Conservation (phyloP, 1,140 invertebrate genomes). For the Zelostemma sp. region DNA sequence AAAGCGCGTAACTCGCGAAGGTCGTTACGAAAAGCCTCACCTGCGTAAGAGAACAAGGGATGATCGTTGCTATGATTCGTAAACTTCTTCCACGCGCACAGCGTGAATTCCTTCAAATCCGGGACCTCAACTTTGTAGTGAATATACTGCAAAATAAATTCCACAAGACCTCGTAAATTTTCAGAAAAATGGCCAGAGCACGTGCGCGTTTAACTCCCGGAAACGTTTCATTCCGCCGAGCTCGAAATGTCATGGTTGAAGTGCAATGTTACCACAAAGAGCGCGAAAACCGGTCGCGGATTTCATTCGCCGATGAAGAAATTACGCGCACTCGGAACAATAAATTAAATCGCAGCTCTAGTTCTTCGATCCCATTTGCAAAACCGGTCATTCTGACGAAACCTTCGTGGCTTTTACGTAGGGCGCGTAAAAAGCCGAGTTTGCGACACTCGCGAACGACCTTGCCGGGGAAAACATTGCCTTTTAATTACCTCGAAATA, state of each 20-base stretch:
- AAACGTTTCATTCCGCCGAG: too few species aligned
- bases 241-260: constrained; percentile 47
- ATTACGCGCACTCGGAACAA: constrained; percentile 12
- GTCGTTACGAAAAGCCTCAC: constrained; percentile 69
- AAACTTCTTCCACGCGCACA: constrained; percentile 86
- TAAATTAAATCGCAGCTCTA: constrained; percentile 24
- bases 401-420: constrained; percentile 27
- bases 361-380: constrained; percentile 9
- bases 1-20: not conserved
- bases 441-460: constrained; percentile 10
- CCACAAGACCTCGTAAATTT: too few species aligned
- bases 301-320: not conserved
- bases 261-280: constrained; percentile 36
- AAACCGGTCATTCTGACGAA: constrained; percentile 41
- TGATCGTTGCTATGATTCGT: constrained; percentile 84
- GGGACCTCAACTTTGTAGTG: constrained; percentile 79
- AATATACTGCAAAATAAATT: constrained; percentile 65
- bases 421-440: not conserved
- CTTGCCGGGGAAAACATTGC: not conserved
- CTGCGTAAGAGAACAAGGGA: constrained; percentile 84
- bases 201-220: too few species aligned
- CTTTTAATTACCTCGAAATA: constrained; percentile 74
- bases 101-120: constrained; percentile 83
- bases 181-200: too few species aligned
- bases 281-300: not conserved